Conservation (phyloP, 2,113 vertebrate genomes). For the Melanostigma gelatinosum region DNA sequence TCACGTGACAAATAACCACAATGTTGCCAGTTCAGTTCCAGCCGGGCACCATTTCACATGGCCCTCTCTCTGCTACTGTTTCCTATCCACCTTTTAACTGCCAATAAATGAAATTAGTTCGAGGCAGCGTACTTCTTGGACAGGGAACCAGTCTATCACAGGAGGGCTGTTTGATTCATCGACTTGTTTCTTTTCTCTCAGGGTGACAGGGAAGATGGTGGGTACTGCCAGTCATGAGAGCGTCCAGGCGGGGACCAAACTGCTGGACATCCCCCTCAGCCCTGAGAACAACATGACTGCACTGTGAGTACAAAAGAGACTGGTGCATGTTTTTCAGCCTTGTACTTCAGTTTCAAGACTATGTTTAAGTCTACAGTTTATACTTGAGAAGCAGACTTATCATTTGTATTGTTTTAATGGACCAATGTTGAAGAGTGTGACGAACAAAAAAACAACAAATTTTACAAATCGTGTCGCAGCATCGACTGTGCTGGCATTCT, state of each 20-base stretch:
- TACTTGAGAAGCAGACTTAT: background rate
- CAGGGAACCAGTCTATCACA: background rate
- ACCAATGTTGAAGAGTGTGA: background rate
- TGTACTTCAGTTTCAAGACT: background rate
- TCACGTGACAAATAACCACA: too few relatives aligned
- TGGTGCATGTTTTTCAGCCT: background rate
- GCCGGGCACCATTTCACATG: too few relatives aligned
- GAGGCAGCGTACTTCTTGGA: background rate
- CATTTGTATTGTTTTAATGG: background rate
- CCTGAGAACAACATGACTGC: constrained; percentile 94
- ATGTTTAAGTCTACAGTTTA: too few relatives aligned
- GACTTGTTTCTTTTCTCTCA: constrained; percentile 46
- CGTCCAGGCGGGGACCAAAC: constrained; percentile 90
- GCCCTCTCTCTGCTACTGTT: too few relatives aligned
- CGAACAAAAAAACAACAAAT: background rate
- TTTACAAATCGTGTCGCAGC: constrained; percentile 64
- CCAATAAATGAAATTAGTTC: background rate
- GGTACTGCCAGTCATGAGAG: constrained; percentile 93
- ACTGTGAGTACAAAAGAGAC: constrained; percentile 82
- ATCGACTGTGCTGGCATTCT: constrained; percentile 95
- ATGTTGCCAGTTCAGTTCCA: too few relatives aligned
- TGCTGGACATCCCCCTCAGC: constrained; percentile 90
- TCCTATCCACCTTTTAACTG: too few relatives aligned
- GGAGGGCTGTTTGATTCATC: background rate
- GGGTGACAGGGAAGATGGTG: constrained; percentile 95